These are phyloP conservation scores for Idaea straminata DNA, from an alignment of 2,888 invertebrate genomes.

Conservation along the genomic window DNA sequence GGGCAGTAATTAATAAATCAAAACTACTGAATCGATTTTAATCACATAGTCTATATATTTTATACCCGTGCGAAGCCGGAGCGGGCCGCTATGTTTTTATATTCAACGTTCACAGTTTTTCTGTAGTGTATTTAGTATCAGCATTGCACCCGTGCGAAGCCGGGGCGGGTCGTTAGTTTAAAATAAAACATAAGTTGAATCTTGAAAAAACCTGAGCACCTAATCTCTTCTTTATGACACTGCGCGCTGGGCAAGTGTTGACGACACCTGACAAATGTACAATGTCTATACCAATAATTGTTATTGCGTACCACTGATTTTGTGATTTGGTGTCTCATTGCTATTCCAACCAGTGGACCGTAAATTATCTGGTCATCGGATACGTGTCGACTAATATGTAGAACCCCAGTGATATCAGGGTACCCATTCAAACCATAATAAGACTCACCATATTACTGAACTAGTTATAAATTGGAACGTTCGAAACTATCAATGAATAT, in stretches of 20 bases:
- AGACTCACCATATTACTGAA: neutral
- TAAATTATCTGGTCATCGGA: slow-evolving; percentile 57
- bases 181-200: no score
- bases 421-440: neutral
- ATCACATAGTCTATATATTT: no score
- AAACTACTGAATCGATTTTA: no score
- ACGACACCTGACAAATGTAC: neutral
- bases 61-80: no score
- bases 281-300: slow-evolving; percentile 39
- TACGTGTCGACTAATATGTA: slow-evolving; percentile 1
- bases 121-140: no score
- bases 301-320: slow-evolving; percentile 44
- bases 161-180: no score
- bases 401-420: neutral
- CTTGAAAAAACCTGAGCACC: no score
- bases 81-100: no score
- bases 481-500: neutral
- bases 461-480: neutral
- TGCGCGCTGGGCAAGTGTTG: neutral
- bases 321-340: slow-evolving; percentile 57
- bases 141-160: no score
- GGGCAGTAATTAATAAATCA: no score
- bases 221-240: no score
- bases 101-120: no score
- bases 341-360: slow-evolving; percentile 50